Conservation (phyloP, 2,797 vertebrate species). For the Urophycis tenuis region DNA sequence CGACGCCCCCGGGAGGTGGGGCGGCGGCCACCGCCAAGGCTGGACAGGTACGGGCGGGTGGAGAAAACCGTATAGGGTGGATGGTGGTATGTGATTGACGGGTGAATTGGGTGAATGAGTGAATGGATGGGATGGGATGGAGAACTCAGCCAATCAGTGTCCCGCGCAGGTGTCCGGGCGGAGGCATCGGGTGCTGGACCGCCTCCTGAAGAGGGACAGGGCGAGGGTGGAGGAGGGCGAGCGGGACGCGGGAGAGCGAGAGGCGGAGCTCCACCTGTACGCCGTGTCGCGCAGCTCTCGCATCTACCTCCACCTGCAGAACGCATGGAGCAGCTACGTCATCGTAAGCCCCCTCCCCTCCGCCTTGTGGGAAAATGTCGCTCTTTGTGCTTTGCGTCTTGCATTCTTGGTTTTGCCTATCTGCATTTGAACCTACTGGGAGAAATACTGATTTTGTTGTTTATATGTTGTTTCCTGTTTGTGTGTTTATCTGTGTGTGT, state of each 20-base stretch:
- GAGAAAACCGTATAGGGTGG: no score
- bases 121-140: not conserved
- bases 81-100: no score
- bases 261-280: conserved; percentile 74
- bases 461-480: not conserved
- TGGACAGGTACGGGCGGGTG: not conserved
- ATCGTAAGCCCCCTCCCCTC: conserved; percentile 62
- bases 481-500: not conserved
- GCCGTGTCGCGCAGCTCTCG: conserved; percentile 65
- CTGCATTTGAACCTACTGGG: not conserved
- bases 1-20: not conserved
- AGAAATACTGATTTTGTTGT: not conserved
- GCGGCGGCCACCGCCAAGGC: not conserved
- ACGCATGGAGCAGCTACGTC: conserved; percentile 74
- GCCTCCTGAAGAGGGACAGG: conserved; percentile 34
- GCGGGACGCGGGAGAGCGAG: conserved; percentile 33
- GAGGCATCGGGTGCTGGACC: conserved; percentile 30
- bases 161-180: conserved; percentile 25
- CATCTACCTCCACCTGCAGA: conserved; percentile 75
- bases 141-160: not conserved
- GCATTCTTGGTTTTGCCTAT: not conserved
- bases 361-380: not conserved
- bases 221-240: not conserved
- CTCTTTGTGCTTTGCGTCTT: not conserved
- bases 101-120: not conserved